These are phyloP conservation scores for Platygyra sinensis DNA, from an alignment of 64 coral and sea anemone species.

Conservation along the genomic window DNA sequence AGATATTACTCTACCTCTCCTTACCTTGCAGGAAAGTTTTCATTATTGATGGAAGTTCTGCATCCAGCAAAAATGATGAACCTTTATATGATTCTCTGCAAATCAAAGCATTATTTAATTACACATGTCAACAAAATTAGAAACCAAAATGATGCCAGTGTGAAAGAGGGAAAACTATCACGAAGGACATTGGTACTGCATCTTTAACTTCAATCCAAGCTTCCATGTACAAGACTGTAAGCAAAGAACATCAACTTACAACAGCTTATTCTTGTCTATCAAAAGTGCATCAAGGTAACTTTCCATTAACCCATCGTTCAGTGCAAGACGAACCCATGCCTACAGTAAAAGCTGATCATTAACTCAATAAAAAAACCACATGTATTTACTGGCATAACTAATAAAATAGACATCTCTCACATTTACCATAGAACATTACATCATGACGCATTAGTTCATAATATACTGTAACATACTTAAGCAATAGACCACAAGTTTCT, in stretches of 20 bases:
- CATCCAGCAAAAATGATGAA: conserved; percentile 79
- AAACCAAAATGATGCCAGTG: too few relatives aligned
- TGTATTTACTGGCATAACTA: neutral
- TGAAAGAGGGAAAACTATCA: too few relatives aligned
- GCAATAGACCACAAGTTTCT: too few relatives aligned
- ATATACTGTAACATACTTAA: too few relatives aligned
- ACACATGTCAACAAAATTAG: too few relatives aligned
- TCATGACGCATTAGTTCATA: too few relatives aligned
- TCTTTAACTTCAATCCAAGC: too few relatives aligned
- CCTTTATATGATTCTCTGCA: conserved; percentile 71
- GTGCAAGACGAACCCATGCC: conserved; percentile 94
- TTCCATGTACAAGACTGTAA: too few relatives aligned
- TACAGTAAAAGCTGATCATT: neutral
- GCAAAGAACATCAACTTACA: conserved; percentile 40
- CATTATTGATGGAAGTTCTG: conserved; percentile 89
- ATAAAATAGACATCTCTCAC: neutral
- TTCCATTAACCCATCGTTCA: conserved; percentile 97
- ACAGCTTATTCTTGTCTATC: conserved; percentile 82
- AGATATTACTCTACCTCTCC: too few relatives aligned
- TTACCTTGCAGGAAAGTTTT: conserved; percentile 82
- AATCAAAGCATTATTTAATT: neutral
- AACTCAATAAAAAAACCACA: too few relatives aligned
- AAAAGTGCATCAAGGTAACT: conserved; percentile 94
- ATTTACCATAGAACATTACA: too few relatives aligned
- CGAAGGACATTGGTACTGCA: too few relatives aligned